A percentile compares a stretch with the other conserved stretches of the same genome.
phyloP scores from a whole-genome alignment of 2,797 vertebrate genomes.

The Muraenolepis orangiensis region DNA sequence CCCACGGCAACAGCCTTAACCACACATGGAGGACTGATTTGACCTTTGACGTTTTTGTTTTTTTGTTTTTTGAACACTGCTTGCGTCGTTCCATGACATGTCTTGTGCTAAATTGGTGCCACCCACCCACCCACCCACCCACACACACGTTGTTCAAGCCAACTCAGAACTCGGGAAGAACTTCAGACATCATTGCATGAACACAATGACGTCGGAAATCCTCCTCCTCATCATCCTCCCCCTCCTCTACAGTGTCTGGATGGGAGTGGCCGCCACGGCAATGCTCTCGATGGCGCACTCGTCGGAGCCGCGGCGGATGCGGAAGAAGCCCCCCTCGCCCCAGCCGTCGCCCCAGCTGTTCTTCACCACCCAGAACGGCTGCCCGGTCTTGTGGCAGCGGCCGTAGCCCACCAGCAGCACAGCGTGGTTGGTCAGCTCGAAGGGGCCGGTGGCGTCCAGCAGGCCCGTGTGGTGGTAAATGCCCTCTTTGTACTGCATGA shows the following conservation, averaged over 20 bases:
- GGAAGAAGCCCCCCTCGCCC: conserved; percentile 91
- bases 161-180: too few relatives aligned
- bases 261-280: conserved; percentile 78
- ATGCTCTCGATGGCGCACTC: conserved; percentile 96
- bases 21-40: too few relatives aligned
- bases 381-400: conserved; percentile 71
- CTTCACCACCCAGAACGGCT: conserved; percentile 92
- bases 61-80: too few relatives aligned
- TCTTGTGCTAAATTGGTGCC: neutral
- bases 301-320: conserved; percentile 86
- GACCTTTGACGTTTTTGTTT: too few relatives aligned
- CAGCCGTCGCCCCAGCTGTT: conserved; percentile 90
- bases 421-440: conserved; percentile 93
- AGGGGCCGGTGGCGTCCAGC: conserved; percentile 82
- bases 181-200: too few relatives aligned
- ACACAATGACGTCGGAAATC: too few relatives aligned
- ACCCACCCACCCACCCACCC: neutral
- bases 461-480: conserved; percentile 93
- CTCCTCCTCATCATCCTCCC: neutral
- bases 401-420: conserved; percentile 93
- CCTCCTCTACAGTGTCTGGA: conserved; percentile 75
- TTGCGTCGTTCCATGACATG: too few relatives aligned
- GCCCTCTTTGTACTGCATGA: conserved; percentile 82
- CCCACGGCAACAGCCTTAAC: too few relatives aligned
- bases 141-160: too few relatives aligned